A percentile compares a stretch with the other conserved stretches of the same genome.
Evolutionary conservation across 2,888 invertebrate genomes (phyloP).

Genomic region (Lycia hirtaria): DNA sequence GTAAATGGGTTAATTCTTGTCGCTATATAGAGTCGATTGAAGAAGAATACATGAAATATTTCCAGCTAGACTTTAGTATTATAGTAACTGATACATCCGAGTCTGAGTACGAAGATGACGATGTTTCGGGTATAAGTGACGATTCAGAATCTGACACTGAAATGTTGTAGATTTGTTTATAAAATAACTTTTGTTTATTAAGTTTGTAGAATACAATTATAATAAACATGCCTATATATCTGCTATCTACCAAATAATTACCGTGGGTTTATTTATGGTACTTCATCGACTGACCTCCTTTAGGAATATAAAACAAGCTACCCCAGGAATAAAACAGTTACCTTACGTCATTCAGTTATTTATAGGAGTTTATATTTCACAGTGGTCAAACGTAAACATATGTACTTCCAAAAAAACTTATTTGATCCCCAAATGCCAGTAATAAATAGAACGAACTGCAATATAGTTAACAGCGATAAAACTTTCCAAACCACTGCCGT

Average conservation of each 20-base stretch:
- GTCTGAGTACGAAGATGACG: neutral
- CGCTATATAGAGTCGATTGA: neutral
- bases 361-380: too few species aligned
- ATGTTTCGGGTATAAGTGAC: neutral
- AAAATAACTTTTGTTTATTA: neutral
- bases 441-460: slow-evolving; percentile 12
- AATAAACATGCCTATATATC: neutral
- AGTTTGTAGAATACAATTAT: neutral
- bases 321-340: too few species aligned
- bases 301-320: too few species aligned
- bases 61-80: neutral
- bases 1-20: neutral
- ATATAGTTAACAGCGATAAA: slow-evolving; percentile 28
- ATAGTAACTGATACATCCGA: slow-evolving; percentile 1
- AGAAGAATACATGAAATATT: neutral
- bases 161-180: neutral
- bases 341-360: too few species aligned
- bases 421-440: slow-evolving; percentile 36
- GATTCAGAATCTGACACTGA: neutral
- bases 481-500: slow-evolving; percentile 19
- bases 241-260: neutral
- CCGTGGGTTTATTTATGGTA: neutral
- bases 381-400: neutral
- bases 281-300: neutral
- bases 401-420: neutral